Evolutionary conservation across 2,797 vertebrate species (phyloP).

Genomic region (Ptychadena robeensis): DNA sequence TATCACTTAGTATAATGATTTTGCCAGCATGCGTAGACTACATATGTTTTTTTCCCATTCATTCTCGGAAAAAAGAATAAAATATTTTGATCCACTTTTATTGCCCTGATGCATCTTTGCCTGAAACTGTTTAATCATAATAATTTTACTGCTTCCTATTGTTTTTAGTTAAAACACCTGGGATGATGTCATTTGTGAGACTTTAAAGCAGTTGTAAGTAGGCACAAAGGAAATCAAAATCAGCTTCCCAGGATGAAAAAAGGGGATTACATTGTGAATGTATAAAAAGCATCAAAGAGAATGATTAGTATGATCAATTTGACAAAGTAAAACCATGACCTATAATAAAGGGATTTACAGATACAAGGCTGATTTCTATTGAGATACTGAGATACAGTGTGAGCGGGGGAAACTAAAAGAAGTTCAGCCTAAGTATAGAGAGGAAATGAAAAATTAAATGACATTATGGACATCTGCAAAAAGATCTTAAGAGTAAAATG

Average conservation of each 20-base stretch:
- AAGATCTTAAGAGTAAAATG: background rate
- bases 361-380: conserved; percentile 45
- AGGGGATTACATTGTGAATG: conserved; percentile 50
- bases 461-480: background rate
- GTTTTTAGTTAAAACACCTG: conserved; percentile 60
- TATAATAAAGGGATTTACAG: conserved; percentile 51
- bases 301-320: conserved; percentile 52
- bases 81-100: conserved; percentile 7
- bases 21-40: no score
- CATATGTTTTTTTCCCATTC: background rate
- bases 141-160: conserved; percentile 49
- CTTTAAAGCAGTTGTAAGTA: conserved; percentile 51
- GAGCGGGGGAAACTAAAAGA: background rate
- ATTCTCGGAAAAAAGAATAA: background rate
- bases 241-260: conserved; percentile 50
- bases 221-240: conserved; percentile 53
- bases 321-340: conserved; percentile 53
- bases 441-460: conserved; percentile 1
- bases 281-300: conserved; percentile 54
- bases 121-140: conserved; percentile 36
- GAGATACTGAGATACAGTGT: background rate
- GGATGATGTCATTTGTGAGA: conserved; percentile 48
- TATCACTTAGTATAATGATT: no score
- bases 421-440: background rate
- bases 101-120: conserved; percentile 13